These are phyloP conservation scores for Pristionchus exspectatus DNA, from an alignment of 2,888 invertebrate species.

Conservation along the genomic window DNA sequence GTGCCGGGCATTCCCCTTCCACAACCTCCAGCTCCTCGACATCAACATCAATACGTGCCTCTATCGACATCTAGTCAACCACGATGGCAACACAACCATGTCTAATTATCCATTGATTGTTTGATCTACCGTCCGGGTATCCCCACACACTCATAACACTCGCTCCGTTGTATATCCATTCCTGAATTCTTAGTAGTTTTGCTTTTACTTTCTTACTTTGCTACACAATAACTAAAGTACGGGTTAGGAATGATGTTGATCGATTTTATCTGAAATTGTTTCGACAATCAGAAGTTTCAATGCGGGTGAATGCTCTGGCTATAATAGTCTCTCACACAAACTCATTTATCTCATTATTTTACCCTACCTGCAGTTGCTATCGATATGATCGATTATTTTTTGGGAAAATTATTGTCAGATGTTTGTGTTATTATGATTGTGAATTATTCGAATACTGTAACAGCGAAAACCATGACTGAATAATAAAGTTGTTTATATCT, in stretches of 20 bases:
- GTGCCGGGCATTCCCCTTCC: conserved; percentile 40
- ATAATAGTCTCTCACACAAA: conserved; percentile 43
- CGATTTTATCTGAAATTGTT: neutral
- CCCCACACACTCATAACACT: neutral
- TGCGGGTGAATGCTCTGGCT: conserved; percentile 18
- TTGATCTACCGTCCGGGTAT: conserved; percentile 4
- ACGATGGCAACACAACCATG: conserved; percentile 47
- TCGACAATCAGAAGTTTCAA: neutral
- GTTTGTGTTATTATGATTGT: neutral
- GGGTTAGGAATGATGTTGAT: conserved; percentile 38
- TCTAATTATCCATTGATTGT: conserved; percentile 12
- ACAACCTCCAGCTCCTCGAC: conserved; percentile 46
- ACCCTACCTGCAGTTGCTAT: conserved; percentile 15
- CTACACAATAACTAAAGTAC: conserved; percentile 27
- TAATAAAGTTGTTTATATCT: conserved; percentile 3
- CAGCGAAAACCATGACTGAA: conserved; percentile 29
- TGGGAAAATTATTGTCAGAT: conserved; percentile 25
- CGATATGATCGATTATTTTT: conserved; percentile 42
- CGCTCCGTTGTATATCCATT: conserved; percentile 42
- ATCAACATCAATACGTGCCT: conserved; percentile 43
- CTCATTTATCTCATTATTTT: conserved; percentile 26
- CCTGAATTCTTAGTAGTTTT: conserved; percentile 15
- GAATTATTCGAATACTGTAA: conserved; percentile 22
- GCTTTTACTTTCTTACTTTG: conserved; percentile 25
- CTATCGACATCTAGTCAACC: conserved; percentile 51